phyloP scores from a whole-genome alignment of 2,888 invertebrate species.

The Frankliniella intonsa region DNA sequence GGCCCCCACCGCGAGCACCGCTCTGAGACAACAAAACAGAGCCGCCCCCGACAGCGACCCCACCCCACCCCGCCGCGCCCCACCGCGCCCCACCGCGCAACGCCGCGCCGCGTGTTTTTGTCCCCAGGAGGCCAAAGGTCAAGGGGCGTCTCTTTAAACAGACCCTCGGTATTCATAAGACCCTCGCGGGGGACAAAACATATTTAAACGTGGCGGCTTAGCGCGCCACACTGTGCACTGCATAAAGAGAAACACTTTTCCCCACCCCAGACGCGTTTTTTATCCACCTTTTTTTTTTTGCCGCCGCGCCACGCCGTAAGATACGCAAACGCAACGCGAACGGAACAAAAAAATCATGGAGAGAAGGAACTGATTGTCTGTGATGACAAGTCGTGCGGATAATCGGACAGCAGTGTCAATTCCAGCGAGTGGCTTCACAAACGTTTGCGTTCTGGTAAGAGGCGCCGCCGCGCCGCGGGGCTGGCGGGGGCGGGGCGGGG shows the following conservation, averaged over 20 bases:
- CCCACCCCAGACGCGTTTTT: no score
- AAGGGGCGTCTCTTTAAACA: conserved; percentile 18
- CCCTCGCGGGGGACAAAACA: not conserved
- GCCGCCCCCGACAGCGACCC: not conserved
- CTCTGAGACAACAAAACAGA: not conserved
- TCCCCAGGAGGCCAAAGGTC: not conserved
- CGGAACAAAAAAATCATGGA: no score
- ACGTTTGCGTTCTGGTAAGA: no score
- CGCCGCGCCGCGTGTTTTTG: not conserved
- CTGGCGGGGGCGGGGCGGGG: not conserved
- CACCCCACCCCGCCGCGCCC: no score
- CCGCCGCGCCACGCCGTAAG: no score
- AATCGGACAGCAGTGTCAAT: not conserved
- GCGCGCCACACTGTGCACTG: no score
- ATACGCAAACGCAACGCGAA: no score
- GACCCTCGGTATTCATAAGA: not conserved
- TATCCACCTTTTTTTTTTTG: no score
- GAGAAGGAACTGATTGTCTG: no score
- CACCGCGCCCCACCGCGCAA: no score
- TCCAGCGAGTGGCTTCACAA: not conserved
- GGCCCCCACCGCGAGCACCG: not conserved
- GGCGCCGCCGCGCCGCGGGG: not conserved
- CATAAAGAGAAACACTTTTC: no score
- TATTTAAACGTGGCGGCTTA: no score
- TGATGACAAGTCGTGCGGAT: not conserved